Conservation (phyloP, 2,113 vertebrate genomes). For the Rhea americana region DNA sequence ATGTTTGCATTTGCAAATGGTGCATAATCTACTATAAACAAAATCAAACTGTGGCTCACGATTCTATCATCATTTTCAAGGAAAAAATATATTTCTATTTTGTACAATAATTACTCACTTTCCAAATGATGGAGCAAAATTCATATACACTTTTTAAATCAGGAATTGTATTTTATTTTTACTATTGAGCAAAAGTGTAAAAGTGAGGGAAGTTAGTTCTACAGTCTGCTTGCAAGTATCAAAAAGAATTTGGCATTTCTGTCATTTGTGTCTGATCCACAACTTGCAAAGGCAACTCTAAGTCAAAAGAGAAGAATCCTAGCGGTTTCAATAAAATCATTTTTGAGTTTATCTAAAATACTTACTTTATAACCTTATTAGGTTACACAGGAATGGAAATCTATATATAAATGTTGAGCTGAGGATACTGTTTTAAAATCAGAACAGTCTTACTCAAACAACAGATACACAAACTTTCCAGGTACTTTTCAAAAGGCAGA, state of each 20-base stretch:
- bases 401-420: background rate
- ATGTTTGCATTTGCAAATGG: background rate
- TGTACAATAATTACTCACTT: background rate
- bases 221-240: background rate
- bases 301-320: background rate
- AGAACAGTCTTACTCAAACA: background rate
- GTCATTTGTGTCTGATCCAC: background rate
- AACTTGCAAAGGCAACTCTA: background rate
- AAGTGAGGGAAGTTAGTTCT: background rate
- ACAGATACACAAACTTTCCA: background rate
- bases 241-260: background rate
- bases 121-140: background rate
- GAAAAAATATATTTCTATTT: background rate
- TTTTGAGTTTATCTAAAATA: background rate
- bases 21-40: background rate
- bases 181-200: background rate
- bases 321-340: background rate
- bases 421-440: background rate
- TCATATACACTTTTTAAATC: background rate
- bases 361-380: background rate
- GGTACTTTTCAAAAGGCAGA: background rate
- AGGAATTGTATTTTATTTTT: conserved; percentile 1
- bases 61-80: background rate
- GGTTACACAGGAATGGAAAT: background rate
- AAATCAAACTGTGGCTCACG: background rate